Conservation (phyloP, 2,113 vertebrate genomes). For the Strix aluco region DNA sequence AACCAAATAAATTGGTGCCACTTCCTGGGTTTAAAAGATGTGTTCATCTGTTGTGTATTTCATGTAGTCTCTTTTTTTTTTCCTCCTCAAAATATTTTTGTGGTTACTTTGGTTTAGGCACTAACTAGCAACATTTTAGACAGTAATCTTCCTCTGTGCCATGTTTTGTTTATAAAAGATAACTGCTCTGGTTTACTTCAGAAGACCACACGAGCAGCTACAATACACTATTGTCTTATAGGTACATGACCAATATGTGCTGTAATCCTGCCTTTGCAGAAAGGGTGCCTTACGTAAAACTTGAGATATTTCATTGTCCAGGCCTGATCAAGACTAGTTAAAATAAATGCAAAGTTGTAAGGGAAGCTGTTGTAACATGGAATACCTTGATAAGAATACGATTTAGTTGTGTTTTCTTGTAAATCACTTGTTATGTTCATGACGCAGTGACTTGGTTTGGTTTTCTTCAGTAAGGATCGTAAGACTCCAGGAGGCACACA, state of each 20-base stretch:
- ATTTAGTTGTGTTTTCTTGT: neutral
- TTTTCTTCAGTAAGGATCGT: neutral
- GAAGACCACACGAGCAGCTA: neutral
- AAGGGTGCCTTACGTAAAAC: neutral
- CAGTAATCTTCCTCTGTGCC: neutral
- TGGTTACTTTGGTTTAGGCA: conserved; percentile 12
- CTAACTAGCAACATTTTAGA: neutral
- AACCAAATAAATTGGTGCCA: conserved; percentile 54
- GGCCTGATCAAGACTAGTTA: neutral
- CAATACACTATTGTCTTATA: neutral
- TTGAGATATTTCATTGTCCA: neutral
- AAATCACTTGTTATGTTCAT: neutral
- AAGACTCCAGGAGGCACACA: neutral
- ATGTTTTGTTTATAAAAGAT: neutral
- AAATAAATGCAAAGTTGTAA: neutral
- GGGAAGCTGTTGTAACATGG: neutral
- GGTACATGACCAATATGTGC: neutral
- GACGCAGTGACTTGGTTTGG: neutral
- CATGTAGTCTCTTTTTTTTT: neutral
- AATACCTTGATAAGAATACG: neutral
- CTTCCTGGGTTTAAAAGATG: conserved; percentile 44
- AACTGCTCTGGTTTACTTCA: neutral
- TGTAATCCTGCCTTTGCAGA: neutral
- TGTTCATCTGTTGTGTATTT: conserved; percentile 16
- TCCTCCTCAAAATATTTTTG: neutral